phyloP scores from a whole-genome alignment of 2,888 invertebrate species.

The Calliphora vomitoria region DNA sequence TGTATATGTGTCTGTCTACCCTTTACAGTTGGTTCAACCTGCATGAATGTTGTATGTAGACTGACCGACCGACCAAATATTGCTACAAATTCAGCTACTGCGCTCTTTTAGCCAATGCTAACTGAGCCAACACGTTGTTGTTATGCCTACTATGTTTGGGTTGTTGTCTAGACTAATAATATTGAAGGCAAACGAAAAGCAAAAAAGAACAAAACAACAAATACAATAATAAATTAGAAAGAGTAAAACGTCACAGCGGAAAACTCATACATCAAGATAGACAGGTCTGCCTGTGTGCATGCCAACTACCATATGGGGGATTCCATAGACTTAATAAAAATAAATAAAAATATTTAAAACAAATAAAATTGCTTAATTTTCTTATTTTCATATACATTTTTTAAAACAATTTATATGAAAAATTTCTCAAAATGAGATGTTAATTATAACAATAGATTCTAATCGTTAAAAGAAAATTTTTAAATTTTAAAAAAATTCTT shows the following conservation, averaged over 20 bases:
- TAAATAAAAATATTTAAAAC: not conserved
- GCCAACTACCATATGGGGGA: constrained; percentile 33
- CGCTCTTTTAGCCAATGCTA: constrained; percentile 29
- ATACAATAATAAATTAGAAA: constrained; percentile 24
- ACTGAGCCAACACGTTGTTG: constrained; percentile 27
- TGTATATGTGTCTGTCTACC: not conserved
- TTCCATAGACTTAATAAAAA: constrained; percentile 18
- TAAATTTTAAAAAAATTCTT: too few species aligned
- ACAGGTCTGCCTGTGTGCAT: constrained; percentile 55
- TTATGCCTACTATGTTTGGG: constrained; percentile 43
- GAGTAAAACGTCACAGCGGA: constrained; percentile 31
- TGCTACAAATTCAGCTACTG: constrained; percentile 34
- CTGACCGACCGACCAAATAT: not conserved
- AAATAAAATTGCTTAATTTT: not conserved
- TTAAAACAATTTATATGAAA: too few species aligned
- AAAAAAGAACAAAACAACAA: not conserved
- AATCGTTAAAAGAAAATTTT: too few species aligned
- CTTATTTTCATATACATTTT: too few species aligned
- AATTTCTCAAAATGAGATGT: too few species aligned
- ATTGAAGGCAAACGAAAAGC: constrained; percentile 73
- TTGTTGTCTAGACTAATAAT: constrained; percentile 75
- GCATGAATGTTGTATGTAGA: not conserved
- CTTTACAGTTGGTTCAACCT: constrained; percentile 16
- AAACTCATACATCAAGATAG: constrained; percentile 64
- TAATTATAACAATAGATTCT: too few species aligned